These are phyloP conservation scores for Tragelaphus strepsiceros DNA, from an alignment of 2,113 vertebrate genomes.

Conservation along the genomic window DNA sequence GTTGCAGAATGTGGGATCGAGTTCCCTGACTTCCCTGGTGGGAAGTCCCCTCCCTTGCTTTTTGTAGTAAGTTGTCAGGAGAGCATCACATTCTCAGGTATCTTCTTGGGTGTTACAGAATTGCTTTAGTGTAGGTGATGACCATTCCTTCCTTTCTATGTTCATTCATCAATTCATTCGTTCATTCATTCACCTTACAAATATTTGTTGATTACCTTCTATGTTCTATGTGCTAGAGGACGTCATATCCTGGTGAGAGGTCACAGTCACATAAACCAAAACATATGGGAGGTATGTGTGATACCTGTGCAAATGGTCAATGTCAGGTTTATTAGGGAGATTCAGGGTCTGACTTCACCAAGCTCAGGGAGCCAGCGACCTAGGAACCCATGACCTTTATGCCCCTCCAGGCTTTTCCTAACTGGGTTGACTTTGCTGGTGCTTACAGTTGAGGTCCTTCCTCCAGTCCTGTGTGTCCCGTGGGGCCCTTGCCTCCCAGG, in stretches of 20 bases:
- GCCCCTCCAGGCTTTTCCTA: not conserved
- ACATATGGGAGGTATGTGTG: accelerated
- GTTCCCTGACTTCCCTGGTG: not conserved
- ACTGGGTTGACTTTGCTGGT: not conserved
- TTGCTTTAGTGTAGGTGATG: not conserved
- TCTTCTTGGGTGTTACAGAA: not conserved
- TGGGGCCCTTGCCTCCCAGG: not conserved
- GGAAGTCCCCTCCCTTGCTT: not conserved
- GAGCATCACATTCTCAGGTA: not conserved
- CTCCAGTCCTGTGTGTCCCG: accelerated
- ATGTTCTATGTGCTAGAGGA: not conserved
- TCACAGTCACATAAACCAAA: not conserved
- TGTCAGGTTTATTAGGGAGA: not conserved
- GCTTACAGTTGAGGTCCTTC: not conserved
- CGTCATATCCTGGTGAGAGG: not conserved
- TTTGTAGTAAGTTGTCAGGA: not conserved
- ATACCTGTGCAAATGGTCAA: not conserved
- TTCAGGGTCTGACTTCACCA: not conserved
- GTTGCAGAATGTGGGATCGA: not conserved
- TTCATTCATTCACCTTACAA: not conserved
- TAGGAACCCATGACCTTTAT: not conserved
- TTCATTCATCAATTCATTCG: not conserved
- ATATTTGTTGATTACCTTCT: not conserved
- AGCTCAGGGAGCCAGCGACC: not conserved
- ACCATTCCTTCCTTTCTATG: not conserved